Percentiles rank a stretch among this genome's conserved stretches.
These are phyloP conservation scores for Plecotus auritus DNA, from an alignment of 2,113 vertebrate genomes.

Conservation along the genomic window DNA sequence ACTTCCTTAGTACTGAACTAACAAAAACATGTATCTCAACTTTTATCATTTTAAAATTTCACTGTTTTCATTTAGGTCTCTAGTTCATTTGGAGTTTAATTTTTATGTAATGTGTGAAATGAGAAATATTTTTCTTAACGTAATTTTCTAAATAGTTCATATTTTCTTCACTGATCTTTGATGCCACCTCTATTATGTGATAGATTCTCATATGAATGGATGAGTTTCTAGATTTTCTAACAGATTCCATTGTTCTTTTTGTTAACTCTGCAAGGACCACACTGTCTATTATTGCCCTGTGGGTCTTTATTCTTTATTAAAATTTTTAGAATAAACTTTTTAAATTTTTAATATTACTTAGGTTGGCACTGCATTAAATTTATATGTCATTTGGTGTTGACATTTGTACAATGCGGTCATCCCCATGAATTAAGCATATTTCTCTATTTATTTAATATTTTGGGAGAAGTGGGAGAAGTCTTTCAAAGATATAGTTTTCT, in stretches of 20 bases:
- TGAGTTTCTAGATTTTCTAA: background rate
- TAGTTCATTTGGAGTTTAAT: background rate
- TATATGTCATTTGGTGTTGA: background rate
- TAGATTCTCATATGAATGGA: background rate
- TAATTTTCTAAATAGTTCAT: background rate
- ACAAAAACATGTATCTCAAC: background rate
- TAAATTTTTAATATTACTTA: background rate
- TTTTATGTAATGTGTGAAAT: background rate
- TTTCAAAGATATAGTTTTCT: background rate
- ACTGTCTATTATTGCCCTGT: background rate
- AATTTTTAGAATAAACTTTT: background rate
- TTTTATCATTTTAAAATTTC: constrained; percentile 7
- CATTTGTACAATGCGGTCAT: background rate
- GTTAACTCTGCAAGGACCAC: background rate
- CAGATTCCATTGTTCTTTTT: background rate
- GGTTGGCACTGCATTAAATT: background rate
- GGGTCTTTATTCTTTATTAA: background rate
- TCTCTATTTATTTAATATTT: background rate
- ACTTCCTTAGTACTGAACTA: background rate
- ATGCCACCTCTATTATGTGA: background rate
- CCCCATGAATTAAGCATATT: background rate
- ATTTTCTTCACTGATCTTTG: background rate
- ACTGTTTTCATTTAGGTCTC: background rate
- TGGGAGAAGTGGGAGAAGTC: background rate
- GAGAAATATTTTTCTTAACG: background rate